Base-by-base conservation (phyloP, 37 sponge, comb jelly and placozoan species). In the Oopsacas minuta region DNA sequence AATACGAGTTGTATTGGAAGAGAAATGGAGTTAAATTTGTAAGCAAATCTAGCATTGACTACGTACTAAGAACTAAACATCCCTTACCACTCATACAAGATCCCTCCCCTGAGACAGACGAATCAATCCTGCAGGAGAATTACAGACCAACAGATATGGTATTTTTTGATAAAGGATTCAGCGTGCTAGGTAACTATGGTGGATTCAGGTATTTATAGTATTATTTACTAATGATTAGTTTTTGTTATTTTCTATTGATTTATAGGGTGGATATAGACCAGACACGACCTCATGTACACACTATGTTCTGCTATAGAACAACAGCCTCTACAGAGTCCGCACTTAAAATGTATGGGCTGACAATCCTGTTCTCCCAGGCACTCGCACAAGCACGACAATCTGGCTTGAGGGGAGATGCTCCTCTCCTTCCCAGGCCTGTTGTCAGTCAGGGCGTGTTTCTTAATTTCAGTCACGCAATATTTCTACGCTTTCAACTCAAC, bases 181-280 rank as follows among this genome's bases (percentile, higher is more conserved):
- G 75, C 28, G 75, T 61, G 22, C 22, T 61, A 12, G 20, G 20
- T 3, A 61, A 61, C 75, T 61, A 61, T n/a, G 75, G 75, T 32
- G 75, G 75, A 3, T 61, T 61, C 75, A 61, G 75, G 75, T 61
- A n/a, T n/a, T n/a, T n/a, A n/a, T n/a, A n/a, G n/a, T n/a, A n/a
- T n/a, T n/a, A n/a, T n/a, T n/a, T n/a, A n/a, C n/a, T n/a, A n/a
- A n/a, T n/a, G n/a, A n/a, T n/a, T n/a, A n/a, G n/a, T n/a, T n/a
- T n/a, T n/a, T n/a, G n/a, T n/a, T n/a, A n/a, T n/a, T n/a, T n/a
- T n/a, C n/a, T n/a, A n/a, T n/a, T n/a, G n/a, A n/a, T n/a, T 15
- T 15, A 42, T 15, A 42, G 49, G 15, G 49, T 42, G 49, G 49
- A 25, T 12, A n/a, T 25, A 34, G 30, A 61, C 75, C 75, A 61